Evolutionary conservation across 1,140 invertebrate genomes (phyloP), one percentile per base, ranked within the genome.

Genomic region (Dinothrombium tinctorium): DNA sequence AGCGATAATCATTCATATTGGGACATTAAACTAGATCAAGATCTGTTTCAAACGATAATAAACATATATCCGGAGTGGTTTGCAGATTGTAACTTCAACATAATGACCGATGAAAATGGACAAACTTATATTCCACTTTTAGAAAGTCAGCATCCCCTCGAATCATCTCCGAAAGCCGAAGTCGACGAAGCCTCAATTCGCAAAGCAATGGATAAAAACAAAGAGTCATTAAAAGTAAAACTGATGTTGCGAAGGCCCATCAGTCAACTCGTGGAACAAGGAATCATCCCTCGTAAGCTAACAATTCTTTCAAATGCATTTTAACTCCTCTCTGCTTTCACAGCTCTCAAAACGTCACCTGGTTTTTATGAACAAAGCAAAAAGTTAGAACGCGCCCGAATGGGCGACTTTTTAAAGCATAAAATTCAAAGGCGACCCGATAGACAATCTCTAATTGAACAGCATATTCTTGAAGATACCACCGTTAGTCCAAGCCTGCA

Each of bases 281-380:
- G 87, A 60, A 94, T 95, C 54, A 82, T 94, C 72, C 86, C 89
- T 58, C 77, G 89, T 95, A 73, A 89, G 86, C 89, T 53, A 31
- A 4, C 26, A 7, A 8, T n/a, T 28, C 26, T 28, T n/a, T 29
- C 28, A n/a, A 11, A n/a, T 15, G 12, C 28, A 2, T 15, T 29
- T 4, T 29, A 2, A 11, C 28, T 29, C 28, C 28, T 29, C 28
- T 15, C 12, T 29, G 11, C 12, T n/a, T 15, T 15, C 28, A 14
- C 62, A 92, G 84, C 83, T 43, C 62, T 86, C 48, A 89, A 89
- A 67, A 86, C 82, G 33, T 82, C 84, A 28, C 78, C 81, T 25
- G 80, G 78, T 45, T 87, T 81, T 62, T 81, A 89, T 57, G 84
- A 89, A 61, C 83, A 92, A 65, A 72, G 79, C 50, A 79, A 83